Evolutionary conservation across 1,140 invertebrate species (phyloP).

Genomic region (Campoletis sonorensis): DNA sequence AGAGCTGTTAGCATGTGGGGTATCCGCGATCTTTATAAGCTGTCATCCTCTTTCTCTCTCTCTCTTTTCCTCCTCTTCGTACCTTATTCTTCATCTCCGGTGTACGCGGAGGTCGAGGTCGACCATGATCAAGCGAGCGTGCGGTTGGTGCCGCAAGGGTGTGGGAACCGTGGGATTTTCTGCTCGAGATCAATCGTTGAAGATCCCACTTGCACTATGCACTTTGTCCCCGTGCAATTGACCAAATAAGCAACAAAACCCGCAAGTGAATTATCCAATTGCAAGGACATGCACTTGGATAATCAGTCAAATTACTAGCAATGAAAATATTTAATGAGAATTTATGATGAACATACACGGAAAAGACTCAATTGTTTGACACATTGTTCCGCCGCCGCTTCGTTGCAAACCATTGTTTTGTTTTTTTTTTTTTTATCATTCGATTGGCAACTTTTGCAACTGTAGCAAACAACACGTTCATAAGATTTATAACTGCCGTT

Average conservation of each 20-base stretch:
- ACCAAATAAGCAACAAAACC: neutral
- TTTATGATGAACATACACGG: no score
- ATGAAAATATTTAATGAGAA: no score
- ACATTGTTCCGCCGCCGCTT: no score
- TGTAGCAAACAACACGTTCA: no score
- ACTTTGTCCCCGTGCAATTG: neutral
- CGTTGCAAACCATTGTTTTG: no score
- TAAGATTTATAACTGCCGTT: no score
- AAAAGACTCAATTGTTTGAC: no score
- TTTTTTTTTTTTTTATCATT: no score
- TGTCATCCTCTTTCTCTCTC: neutral
- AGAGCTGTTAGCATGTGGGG: constrained; percentile 9
- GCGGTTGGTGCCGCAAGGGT: constrained; percentile 10
- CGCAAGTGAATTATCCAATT: neutral
- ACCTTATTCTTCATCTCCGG: neutral
- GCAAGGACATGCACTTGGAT: neutral
- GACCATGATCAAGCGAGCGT: constrained; percentile 23
- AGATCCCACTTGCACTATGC: neutral
- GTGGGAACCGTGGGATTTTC: constrained; percentile 31
- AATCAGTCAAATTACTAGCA: no score
- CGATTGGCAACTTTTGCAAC: no score
- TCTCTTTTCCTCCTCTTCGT: neutral
- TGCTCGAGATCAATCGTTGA: neutral
- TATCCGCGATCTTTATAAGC: constrained; percentile 12
- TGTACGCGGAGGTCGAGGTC: constrained; percentile 17